A percentile compares a stretch with the other conserved stretches of the same genome.
phyloP scores from a whole-genome alignment of 2,888 invertebrate genomes.

The Drosophila neotestacea region DNA sequence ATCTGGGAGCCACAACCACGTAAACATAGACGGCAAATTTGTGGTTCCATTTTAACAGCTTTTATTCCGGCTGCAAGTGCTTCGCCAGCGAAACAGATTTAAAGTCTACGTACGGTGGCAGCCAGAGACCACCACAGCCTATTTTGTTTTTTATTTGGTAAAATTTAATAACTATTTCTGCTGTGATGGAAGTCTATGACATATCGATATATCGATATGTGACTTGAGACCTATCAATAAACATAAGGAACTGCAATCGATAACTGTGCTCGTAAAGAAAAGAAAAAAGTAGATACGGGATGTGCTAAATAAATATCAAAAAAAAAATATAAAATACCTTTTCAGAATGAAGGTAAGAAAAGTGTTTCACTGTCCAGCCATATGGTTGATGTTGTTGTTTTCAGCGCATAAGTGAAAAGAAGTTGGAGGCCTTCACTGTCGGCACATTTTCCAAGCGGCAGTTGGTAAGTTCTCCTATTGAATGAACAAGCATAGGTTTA shows the following conservation, averaged over 20 bases:
- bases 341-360: slow-evolving; percentile 58
- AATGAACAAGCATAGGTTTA: neutral
- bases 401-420: slow-evolving; percentile 89
- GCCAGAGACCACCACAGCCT: slow-evolving; percentile 19
- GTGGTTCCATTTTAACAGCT: slow-evolving; percentile 60
- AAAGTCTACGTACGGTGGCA: slow-evolving; percentile 10
- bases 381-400: slow-evolving; percentile 20
- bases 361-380: neutral
- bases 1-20: slow-evolving; percentile 76
- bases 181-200: slow-evolving; percentile 21
- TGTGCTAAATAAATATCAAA: neutral
- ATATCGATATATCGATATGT: slow-evolving; percentile 39
- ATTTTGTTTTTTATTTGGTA: slow-evolving; percentile 27
- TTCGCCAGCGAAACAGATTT: slow-evolving; percentile 15
- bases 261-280: neutral
- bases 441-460: slow-evolving; percentile 89
- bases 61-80: slow-evolving; percentile 5
- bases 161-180: slow-evolving; percentile 45
- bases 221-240: slow-evolving; percentile 11
- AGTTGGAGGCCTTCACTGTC: slow-evolving; percentile 91
- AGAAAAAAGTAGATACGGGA: slow-evolving; percentile 14
- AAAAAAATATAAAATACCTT: slow-evolving; percentile 1
- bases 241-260: slow-evolving; percentile 1
- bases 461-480: slow-evolving; percentile 79
- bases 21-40: slow-evolving; percentile 81